A percentile compares a stretch with the other conserved stretches of the same genome.
Conservation (phyloP, 1,140 invertebrate genomes). For the Pristionchus pacificus region DNA sequence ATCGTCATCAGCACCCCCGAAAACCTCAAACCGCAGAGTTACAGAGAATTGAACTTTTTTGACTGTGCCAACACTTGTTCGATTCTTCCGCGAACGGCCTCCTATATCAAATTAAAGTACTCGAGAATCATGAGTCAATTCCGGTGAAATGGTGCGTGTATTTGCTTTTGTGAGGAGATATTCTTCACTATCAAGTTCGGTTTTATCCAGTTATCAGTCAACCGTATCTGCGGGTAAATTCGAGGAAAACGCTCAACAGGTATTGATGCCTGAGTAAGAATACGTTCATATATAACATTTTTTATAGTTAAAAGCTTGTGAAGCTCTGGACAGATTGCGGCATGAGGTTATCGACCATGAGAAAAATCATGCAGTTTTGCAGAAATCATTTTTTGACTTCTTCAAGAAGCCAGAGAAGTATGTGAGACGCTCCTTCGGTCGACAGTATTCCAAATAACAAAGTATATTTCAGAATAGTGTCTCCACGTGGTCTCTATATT, state of each 20-base stretch:
- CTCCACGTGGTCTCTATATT: conserved; percentile 61
- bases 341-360: not conserved
- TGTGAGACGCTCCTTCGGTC: not conserved
- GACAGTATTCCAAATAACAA: not conserved
- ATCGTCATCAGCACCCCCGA: too few relatives aligned
- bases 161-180: too few relatives aligned
- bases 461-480: not conserved
- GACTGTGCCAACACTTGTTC: too few relatives aligned
- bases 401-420: not conserved
- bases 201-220: not conserved
- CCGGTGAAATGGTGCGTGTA: too few relatives aligned
- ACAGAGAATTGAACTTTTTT: too few relatives aligned
- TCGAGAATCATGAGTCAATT: too few relatives aligned
- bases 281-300: not conserved
- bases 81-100: too few relatives aligned
- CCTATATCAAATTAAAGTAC: too few relatives aligned
- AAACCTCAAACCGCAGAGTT: too few relatives aligned
- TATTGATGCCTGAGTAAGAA: not conserved
- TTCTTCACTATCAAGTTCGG: too few relatives aligned
- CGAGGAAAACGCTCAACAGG: not conserved
- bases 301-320: not conserved
- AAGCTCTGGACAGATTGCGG: not conserved
- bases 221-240: not conserved
- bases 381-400: not conserved
- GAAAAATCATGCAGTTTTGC: not conserved